Percentiles rank a stretch among this genome's conserved stretches.
Conservation (phyloP, 2,797 vertebrate species). For the Urophycis tenuis region DNA sequence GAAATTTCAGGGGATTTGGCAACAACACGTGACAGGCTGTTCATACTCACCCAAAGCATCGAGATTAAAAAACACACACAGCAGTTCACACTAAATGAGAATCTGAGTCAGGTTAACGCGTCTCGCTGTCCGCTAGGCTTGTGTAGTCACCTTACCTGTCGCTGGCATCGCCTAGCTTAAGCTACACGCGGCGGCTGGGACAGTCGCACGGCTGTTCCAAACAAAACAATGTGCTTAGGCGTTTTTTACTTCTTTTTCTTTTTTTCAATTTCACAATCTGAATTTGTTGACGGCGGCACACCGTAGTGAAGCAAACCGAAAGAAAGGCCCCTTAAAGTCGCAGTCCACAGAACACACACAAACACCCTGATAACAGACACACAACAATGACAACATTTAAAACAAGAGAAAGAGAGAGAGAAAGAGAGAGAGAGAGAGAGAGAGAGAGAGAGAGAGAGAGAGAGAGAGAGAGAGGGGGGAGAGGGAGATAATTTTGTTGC, state of each 20-base stretch:
- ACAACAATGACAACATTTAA: slow-evolving; percentile 83
- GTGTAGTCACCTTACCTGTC: slow-evolving; percentile 67
- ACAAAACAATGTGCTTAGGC: no score
- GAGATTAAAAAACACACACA: slow-evolving; percentile 47
- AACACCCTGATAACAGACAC: slow-evolving; percentile 74
- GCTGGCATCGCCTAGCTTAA: slow-evolving; percentile 47
- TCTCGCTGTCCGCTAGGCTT: slow-evolving; percentile 43
- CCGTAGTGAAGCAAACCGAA: slow-evolving; percentile 21
- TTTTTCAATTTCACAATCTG: slow-evolving; percentile 16
- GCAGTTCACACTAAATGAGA: slow-evolving; percentile 40
- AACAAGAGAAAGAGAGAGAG: slow-evolving; percentile 69
- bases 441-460: no score
- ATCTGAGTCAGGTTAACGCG: slow-evolving; percentile 42
- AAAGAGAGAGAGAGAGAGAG: slow-evolving; percentile 94
- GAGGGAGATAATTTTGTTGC: slow-evolving; percentile 96
- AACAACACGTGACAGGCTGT: slow-evolving; percentile 87
- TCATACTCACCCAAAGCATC: slow-evolving; percentile 87
- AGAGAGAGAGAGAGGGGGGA: no score
- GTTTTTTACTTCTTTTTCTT: slow-evolving; percentile 5
- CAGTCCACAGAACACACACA: slow-evolving; percentile 39
- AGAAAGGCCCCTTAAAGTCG: slow-evolving; percentile 38
- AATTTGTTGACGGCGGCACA: slow-evolving; percentile 18
- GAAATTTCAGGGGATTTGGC: slow-evolving; percentile 91
- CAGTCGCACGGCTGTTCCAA: background rate
- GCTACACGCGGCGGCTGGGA: background rate